A percentile compares a stretch with the other conserved stretches of the same genome.
phyloP scores from a whole-genome alignment of 2,113 vertebrate species.

The Caloenas nicobarica region DNA sequence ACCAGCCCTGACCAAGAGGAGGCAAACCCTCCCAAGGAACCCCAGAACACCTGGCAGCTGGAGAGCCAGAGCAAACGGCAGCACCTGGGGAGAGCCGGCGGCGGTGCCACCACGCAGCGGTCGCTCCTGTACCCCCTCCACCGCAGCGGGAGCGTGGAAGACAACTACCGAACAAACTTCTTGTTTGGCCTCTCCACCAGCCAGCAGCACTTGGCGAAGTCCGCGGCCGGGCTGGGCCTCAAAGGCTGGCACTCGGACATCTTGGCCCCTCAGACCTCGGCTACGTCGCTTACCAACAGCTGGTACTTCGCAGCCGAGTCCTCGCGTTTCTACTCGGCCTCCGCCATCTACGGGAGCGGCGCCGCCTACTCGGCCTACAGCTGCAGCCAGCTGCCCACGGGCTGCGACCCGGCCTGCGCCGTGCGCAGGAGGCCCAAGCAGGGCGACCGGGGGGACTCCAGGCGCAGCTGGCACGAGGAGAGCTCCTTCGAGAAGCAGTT shows the following conservation, averaged over 20 bases:
- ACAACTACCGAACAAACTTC: slow-evolving; percentile 78
- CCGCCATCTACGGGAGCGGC: slow-evolving; percentile 76
- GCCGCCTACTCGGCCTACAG: slow-evolving; percentile 75
- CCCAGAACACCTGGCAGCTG: slow-evolving; percentile 20
- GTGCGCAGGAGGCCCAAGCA: slow-evolving; percentile 84
- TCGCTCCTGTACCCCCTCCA: slow-evolving; percentile 75
- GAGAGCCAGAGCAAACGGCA: slow-evolving; percentile 62
- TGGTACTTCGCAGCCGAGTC: slow-evolving; percentile 90
- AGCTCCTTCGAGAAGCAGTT: slow-evolving; percentile 97
- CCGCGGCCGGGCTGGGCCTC: slow-evolving; percentile 74
- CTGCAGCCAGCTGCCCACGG: slow-evolving; percentile 80
- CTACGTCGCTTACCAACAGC: slow-evolving; percentile 78
- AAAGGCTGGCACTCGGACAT: slow-evolving; percentile 97
- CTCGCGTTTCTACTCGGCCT: slow-evolving; percentile 86
- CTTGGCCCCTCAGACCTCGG: slow-evolving; percentile 80
- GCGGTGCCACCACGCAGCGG: slow-evolving; percentile 3
- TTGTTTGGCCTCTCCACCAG: slow-evolving; percentile 86
- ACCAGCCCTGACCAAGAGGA: slow-evolving; percentile 86
- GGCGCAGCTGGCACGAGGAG: slow-evolving; percentile 96
- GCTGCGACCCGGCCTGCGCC: slow-evolving; percentile 76
- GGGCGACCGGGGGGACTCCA: slow-evolving; percentile 81
- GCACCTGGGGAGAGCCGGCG: slow-evolving; percentile 41
- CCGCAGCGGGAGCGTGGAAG: slow-evolving; percentile 90
- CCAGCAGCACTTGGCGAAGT: slow-evolving; percentile 86
- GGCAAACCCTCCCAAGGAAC: not conserved